phyloP scores from a whole-genome alignment of 2,888 invertebrate species.

The Spodoptera littoralis region DNA sequence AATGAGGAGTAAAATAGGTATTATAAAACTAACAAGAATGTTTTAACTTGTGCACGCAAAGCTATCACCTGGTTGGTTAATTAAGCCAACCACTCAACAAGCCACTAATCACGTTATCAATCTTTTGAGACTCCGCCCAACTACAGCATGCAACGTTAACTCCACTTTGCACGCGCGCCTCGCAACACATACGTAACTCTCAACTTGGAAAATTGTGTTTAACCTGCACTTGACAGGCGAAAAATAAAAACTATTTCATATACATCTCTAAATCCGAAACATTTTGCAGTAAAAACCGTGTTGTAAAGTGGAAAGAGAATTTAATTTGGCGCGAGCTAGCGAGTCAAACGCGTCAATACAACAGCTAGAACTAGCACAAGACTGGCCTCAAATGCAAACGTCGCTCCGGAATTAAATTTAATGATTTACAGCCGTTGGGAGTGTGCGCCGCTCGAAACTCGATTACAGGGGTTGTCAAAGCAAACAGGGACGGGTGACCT shows the following conservation, averaged over 20 bases:
- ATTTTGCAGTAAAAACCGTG: constrained; percentile 35
- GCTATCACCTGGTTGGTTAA: constrained; percentile 15
- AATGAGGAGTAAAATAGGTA: not conserved
- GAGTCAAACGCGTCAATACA: constrained; percentile 54
- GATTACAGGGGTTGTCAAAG: constrained; percentile 73
- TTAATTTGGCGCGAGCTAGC: constrained; percentile 43
- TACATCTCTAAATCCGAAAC: constrained; percentile 37
- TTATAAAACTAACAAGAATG: constrained; percentile 4
- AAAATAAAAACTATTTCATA: constrained; percentile 35
- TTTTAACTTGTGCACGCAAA: constrained; percentile 20
- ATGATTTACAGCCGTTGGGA: constrained; percentile 71
- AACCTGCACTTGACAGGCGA: constrained; percentile 27
- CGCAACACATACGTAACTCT: constrained; percentile 15
- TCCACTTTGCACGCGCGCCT: constrained; percentile 12
- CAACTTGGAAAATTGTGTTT: constrained; percentile 19
- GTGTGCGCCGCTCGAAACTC: constrained; percentile 63
- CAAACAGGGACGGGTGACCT: constrained; percentile 69
- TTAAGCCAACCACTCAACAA: constrained; percentile 11
- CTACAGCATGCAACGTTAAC: constrained; percentile 19
- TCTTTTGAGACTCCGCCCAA: constrained; percentile 21
- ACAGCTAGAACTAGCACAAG: constrained; percentile 53
- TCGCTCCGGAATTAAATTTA: constrained; percentile 72
- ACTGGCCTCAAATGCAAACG: constrained; percentile 66
- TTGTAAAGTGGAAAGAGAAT: constrained; percentile 43
- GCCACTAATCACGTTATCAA: constrained; percentile 20